Evolutionary conservation across 1,140 invertebrate species (phyloP).

Genomic region (Pseudomyrmex pallidus): DNA sequence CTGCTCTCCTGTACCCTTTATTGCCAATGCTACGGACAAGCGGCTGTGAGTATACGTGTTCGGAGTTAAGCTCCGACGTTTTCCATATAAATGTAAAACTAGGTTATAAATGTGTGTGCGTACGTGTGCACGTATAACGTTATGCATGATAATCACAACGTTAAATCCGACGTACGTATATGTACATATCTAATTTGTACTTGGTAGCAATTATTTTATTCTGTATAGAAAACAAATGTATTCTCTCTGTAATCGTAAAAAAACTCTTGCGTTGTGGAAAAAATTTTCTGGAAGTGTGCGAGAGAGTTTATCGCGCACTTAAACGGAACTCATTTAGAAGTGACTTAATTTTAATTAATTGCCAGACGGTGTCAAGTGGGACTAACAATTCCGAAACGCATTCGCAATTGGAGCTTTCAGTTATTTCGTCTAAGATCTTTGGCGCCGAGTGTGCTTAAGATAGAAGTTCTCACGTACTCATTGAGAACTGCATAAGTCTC

Average conservation of each 20-base stretch:
- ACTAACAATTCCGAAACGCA: constrained; percentile 1
- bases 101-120: background rate
- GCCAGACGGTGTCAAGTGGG: background rate
- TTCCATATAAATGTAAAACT: background rate
- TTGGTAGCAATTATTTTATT: too few relatives aligned
- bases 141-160: too few relatives aligned
- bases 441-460: constrained; percentile 12
- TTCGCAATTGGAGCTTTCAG: background rate
- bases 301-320: background rate
- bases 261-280: background rate
- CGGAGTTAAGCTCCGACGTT: background rate
- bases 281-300: background rate
- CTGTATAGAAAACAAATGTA: background rate
- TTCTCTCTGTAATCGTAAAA: background rate
- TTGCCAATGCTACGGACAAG: background rate
- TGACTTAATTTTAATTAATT: background rate
- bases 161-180: too few relatives aligned
- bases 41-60: constrained; percentile 20
- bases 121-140: too few relatives aligned
- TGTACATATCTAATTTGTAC: background rate
- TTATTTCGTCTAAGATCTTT: constrained; percentile 14
- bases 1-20: constrained; percentile 8
- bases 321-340: background rate
- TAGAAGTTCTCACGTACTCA: constrained; percentile 44
- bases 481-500: constrained; percentile 9